Evolutionary conservation across 2,113 vertebrate genomes (phyloP), one percentile per base, ranked within the genome.

Genomic region (Coreoperca whiteheadi): DNA sequence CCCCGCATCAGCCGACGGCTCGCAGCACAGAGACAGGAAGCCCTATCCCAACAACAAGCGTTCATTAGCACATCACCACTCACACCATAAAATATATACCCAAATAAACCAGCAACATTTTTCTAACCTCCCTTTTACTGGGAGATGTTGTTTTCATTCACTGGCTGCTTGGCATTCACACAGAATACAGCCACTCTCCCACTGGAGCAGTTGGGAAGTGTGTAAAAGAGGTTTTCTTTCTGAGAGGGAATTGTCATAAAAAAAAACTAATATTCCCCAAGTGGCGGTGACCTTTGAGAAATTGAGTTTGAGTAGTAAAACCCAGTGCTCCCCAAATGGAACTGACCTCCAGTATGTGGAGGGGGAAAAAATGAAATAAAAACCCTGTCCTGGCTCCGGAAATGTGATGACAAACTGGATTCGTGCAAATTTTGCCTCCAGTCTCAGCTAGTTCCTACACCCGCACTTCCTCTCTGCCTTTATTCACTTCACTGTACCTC

Each of bases 251-350:
- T 63, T 20, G 60, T 81, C 83, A 74, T 87, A 63, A 85, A 91
- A 90, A 63, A 85, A 91, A 90, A 75, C 60, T 77, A 85, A 87
- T 86, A 87, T 80, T 86, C 80, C 74, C 56, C 74, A 70, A 86
- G 81, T 79, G 73, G 69, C 65, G 83, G 34, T 81, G 89, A 92
- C 87, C 87, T 91, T 91, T 88, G 63, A 74, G 71, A 74, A 86
- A 88, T 60, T 32, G 34, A 88, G 72, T 88, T 78, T 61, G 79
- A 88, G 73, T 86, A 72, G 80, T 87, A 82, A 89, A 90, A 72
- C 50, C 53, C 48, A 64, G 85, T 59, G 63, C 76, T 81, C 37
- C 81, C 60, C 83, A 79, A 81, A 85, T 85, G 77, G 79, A 83
- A 64, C 18, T 81, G 83, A 89, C 88, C 86, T 86, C 87, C 74